Evolutionary conservation across 2,113 vertebrate genomes (phyloP).

Genomic region (Hiodon tergisus): DNA sequence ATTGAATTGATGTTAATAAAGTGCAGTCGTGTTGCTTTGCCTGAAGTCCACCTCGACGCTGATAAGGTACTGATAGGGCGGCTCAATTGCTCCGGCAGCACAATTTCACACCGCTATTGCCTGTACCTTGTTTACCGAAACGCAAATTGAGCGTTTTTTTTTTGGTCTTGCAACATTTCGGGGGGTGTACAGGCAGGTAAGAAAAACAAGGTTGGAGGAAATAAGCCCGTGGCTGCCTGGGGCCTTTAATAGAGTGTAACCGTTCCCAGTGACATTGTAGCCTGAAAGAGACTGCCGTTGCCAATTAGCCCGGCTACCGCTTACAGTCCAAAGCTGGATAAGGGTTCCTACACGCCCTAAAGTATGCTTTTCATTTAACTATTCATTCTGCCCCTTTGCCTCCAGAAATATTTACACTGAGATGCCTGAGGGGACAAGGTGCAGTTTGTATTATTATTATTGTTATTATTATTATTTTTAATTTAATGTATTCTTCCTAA

Average conservation of each 20-base stretch:
- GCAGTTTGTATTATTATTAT: constrained; percentile 32
- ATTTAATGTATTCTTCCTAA: constrained; percentile 41
- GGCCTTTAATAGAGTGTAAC: no score
- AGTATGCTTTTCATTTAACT: constrained; percentile 30
- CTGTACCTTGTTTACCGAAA: constrained; percentile 33
- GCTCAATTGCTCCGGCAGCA: constrained; percentile 36
- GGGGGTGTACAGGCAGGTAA: constrained; percentile 10
- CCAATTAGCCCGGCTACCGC: background rate
- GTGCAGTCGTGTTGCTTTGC: constrained; percentile 8
- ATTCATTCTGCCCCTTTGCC: constrained; percentile 53
- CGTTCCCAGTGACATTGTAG: no score
- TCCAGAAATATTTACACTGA: constrained; percentile 45
- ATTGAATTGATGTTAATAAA: constrained; percentile 13
- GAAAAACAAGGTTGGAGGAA: background rate
- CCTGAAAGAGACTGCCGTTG: no score
- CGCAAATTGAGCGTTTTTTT: background rate
- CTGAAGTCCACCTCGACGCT: constrained; percentile 29
- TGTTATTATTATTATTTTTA: constrained; percentile 26
- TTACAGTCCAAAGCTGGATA: background rate
- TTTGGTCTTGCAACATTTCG: constrained; percentile 22
- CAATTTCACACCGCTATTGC: constrained; percentile 12
- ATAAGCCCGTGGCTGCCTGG: background rate
- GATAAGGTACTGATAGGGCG: constrained; percentile 15
- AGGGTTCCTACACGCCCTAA: background rate
- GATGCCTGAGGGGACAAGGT: constrained; percentile 44